Conservation (phyloP, 1,140 invertebrate species). For the Orius insidiosus region DNA sequence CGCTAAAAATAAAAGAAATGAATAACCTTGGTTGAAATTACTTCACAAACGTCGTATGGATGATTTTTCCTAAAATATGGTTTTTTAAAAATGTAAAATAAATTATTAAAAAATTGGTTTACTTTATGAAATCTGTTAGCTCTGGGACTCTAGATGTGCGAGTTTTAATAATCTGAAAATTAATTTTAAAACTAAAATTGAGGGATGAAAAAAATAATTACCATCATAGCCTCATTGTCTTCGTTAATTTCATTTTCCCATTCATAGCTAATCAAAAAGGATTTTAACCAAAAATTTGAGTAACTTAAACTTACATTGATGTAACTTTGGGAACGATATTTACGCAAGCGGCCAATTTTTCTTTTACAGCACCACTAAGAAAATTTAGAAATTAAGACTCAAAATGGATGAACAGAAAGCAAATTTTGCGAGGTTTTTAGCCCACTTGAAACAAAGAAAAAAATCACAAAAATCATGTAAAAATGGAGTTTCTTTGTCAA, state of each 20-base stretch:
- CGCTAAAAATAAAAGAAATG: too few species aligned
- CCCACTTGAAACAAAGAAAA: too few species aligned
- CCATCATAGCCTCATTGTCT: conserved; percentile 52
- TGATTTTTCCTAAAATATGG: conserved; percentile 46
- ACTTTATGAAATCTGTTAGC: conserved; percentile 54
- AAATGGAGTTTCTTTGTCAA: too few species aligned
- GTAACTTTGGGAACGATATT: conserved; percentile 77
- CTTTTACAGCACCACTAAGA: not conserved
- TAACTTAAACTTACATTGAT: conserved; percentile 66
- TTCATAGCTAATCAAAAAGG: conserved; percentile 41
- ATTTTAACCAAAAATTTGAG: conserved; percentile 14
- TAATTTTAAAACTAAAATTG: not conserved
- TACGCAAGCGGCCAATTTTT: conserved; percentile 76
- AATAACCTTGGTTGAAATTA: conserved; percentile 57
- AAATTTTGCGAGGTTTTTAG: too few species aligned
- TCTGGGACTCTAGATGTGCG: conserved; percentile 50
- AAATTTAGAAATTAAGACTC: too few species aligned
- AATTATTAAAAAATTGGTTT: conserved; percentile 21
- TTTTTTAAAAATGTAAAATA: conserved; percentile 15
- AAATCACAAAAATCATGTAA: too few species aligned
- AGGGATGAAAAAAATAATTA: conserved; percentile 24
- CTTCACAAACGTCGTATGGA: conserved; percentile 73
- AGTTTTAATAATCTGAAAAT: conserved; percentile 64
- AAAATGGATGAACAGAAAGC: too few species aligned
- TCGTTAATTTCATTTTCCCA: conserved; percentile 80